Base-by-base conservation (phyloP, 2,797 vertebrate species). In the Eospalax fontanierii region DNA sequence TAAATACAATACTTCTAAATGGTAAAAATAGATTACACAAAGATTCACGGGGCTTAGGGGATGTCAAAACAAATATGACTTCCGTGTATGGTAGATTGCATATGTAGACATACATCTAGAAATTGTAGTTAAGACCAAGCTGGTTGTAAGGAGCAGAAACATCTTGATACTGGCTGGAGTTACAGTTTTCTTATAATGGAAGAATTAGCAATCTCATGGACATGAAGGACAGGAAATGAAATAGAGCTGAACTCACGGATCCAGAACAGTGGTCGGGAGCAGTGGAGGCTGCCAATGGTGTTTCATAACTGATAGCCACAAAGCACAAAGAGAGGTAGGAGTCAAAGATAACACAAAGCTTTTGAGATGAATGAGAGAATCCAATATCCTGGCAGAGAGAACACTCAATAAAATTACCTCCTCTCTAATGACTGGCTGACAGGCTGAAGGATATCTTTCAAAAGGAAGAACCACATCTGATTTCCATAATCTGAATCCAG, bases 331-430 rank as follows among this genome's bases (percentile, higher is more conserved):
- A 88, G 87, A 75, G 92, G 76, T 71, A 46, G 78, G 74, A 89
- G 84, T 94, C 91, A 91, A 90, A 95, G 97, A 95, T 95, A 97
- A 91, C 96, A 96, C 93, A 90, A 76, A 96, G 95, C 94, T 90
- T 96, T 91, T 93, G 93, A 96, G 94, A 94, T 95, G 94, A 95
- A 59, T 89, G 81, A 97, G 87, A 73, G 95, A 94, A 95, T 97
- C 89, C 97, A 97, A 96, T 96, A 97, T 97, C 97, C 97, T 97
- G 96, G 91, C 78, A 86, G 95, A 95, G 91, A 93, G 95, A 93
- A 76, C 89, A 73, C 92, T 97, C 97, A 87, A 87, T 95, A 96
- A 94, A 95, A 97, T 96, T 85, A 95, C 89, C 91, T 82, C 9
- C 91, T 95, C 87, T 84, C 90, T 66, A 93, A 96, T 85, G 92